Conservation (phyloP, 2,113 vertebrate species). For the Triplophysa rosa region DNA sequence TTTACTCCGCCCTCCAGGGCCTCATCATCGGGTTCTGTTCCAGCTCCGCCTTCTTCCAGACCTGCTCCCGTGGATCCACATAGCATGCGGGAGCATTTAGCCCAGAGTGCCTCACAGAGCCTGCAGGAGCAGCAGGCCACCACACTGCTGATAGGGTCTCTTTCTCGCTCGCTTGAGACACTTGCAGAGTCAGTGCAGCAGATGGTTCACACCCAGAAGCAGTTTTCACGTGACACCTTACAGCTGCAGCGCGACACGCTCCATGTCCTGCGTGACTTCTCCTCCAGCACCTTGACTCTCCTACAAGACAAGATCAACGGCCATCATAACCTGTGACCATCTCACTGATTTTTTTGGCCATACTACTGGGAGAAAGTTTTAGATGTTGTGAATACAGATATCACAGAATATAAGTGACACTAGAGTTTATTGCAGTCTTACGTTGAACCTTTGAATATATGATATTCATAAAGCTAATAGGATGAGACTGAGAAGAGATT, state of each 20-base stretch:
- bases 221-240: slow-evolving; percentile 73
- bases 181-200: slow-evolving; percentile 71
- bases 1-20: neutral
- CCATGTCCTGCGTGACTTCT: slow-evolving; percentile 73
- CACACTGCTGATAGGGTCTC: slow-evolving; percentile 66
- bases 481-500: neutral
- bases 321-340: slow-evolving; percentile 10
- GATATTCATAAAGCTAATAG: neutral
- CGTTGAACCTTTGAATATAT: neutral
- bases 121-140: slow-evolving; percentile 73
- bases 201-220: slow-evolving; percentile 74
- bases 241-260: slow-evolving; percentile 72
- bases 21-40: neutral
- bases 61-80: slow-evolving; percentile 7
- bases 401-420: slow-evolving; percentile 3
- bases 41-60: neutral
- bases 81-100: slow-evolving; percentile 50
- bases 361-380: neutral
- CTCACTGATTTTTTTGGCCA: neutral
- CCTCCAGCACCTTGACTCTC: slow-evolving; percentile 66
- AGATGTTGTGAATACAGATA: neutral
- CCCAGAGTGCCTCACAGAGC: slow-evolving; percentile 67
- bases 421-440: slow-evolving; percentile 16
- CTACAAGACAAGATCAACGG: slow-evolving; percentile 67
- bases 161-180: slow-evolving; percentile 72